Base-by-base conservation (phyloP, 2,113 vertebrate species). In the Stigmatopora argus region DNA sequence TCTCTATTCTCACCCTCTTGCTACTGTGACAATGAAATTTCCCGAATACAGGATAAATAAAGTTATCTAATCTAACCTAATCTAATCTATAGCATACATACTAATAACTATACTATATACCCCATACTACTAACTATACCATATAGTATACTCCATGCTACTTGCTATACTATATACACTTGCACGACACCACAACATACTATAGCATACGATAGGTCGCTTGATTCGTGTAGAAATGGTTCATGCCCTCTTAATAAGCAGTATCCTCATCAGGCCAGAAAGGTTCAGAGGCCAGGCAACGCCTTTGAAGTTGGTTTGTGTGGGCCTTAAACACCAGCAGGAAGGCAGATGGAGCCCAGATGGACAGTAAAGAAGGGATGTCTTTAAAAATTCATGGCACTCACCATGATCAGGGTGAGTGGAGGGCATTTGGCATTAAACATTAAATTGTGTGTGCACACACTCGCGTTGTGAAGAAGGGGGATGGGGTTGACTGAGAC, bases 371-470 rank as follows among this genome's bases (percentile, higher is more conserved):
- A 87, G 88, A 56, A 86, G 79, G 87, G 82, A 83, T 82, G 85
- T 90, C 88, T 91, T 92, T 90, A 91, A 91, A 92, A 91, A 91
- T 91, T 88, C 84, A 92, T 91, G 77, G 77, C 79, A 76, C 85
- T 87, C 85, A 85, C 80, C 80, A 67, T 86, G 84, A 85, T 89
- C 83, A 77, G 87, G 78, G 63, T 53, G 73, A 88, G 77, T 87
- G 83, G 87, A 80, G 77, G 83, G 77, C 77, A 77, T 82, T 68
- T 81, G 62, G 78, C 88, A 91, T 91, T 90, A 91, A 90, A 92
- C 83, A 92, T 91, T 91, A 87, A 91, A 87, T 86, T 87, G 88
- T 82, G 72, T 64, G 17, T 21, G 59, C 79, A 75, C 71, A 76
- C 77, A 81, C 69, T 72, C 75, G 67, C 64, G 62, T 61, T 67